Base-by-base conservation (phyloP, 1,140 invertebrate genomes). In the Orchestia grillus region DNA sequence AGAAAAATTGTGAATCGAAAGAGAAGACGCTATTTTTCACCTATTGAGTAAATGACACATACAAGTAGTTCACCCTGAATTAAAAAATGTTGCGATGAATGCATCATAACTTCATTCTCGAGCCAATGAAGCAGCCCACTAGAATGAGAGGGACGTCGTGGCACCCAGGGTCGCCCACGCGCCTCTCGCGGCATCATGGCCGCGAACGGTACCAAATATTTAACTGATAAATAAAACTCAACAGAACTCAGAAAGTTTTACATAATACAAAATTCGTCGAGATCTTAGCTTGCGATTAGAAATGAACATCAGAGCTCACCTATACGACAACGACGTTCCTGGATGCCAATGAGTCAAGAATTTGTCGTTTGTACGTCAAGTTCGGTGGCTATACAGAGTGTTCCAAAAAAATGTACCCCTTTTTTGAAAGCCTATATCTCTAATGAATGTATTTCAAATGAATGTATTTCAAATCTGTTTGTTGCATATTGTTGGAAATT, bases 1-100 rank as follows among this genome's bases (percentile, higher is more conserved):
- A 94, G 44, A 92, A 94, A 45, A 94, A 91, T 43, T 44, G 44
- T 44, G 88, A 91, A 91, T 28, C 44, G 62, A 77, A 77, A 77
- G 62, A 77, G 62, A 77, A 77, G 28, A 77, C 62, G 62, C 11
- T 77, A 23, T 77, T 77, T 77, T 77, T 77, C 62, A 77, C 62
- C 62, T 77, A 77, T 19, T 77, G 62, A 77, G 62, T 77, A 36
- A 77, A 77, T 77, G 62, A 77, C 28, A 36, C 47, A 19, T 15
- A 77, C 62, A 36, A 77, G 62, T 23, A 23, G 3, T 23, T 77
- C 62, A 36, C 36, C 28, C 62, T 36, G 62, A 77, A 77, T 77
- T 36, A 36, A 77, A 23, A 23, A 77, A 8, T 77, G 11, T 77
- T 36, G 3, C 15, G 36, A 77, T 77, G 62, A 77, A 36, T 77